These are phyloP conservation scores for Phalera bucephala DNA, from an alignment of 2,888 invertebrate genomes.

Conservation along the genomic window DNA sequence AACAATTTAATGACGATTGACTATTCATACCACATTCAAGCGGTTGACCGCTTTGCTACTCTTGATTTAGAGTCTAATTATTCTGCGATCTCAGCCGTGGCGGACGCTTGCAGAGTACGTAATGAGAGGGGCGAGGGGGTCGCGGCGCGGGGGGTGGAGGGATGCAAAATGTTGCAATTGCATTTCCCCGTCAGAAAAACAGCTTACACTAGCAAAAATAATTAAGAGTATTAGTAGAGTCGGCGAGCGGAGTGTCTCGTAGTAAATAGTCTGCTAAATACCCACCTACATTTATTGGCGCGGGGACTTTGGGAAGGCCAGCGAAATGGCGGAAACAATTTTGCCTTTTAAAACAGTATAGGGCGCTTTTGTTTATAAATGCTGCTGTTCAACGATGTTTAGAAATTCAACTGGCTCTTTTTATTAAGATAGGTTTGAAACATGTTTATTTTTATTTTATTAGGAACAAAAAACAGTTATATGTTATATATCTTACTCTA, in stretches of 20 bases:
- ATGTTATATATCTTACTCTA: neutral
- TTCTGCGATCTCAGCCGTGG: conserved; percentile 75
- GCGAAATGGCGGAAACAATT: conserved; percentile 73
- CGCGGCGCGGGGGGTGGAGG: conserved; percentile 40
- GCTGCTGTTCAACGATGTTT: conserved; percentile 27
- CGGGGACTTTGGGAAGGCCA: conserved; percentile 60
- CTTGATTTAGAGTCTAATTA: conserved; percentile 81
- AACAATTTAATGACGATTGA: conserved; percentile 82
- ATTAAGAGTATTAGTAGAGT: conserved; percentile 80
- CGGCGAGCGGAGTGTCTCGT: conserved; percentile 71
- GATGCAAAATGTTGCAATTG: conserved; percentile 80
- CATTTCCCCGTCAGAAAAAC: conserved; percentile 78
- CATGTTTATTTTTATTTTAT: no score
- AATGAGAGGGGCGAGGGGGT: conserved; percentile 61
- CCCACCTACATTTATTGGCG: conserved; percentile 80
- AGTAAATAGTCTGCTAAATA: conserved; percentile 79
- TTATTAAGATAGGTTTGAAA: no score
- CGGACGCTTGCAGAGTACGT: conserved; percentile 67
- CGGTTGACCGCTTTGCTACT: conserved; percentile 77
- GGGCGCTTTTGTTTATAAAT: conserved; percentile 56
- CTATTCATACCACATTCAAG: conserved; percentile 79
- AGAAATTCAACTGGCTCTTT: neutral
- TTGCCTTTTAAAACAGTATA: conserved; percentile 68
- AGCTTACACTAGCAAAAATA: conserved; percentile 81
- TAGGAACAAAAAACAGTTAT: no score